Evolutionary conservation across 2,113 vertebrate genomes (phyloP), one percentile per base, ranked within the genome.

Genomic region (Indicator maculatus): DNA sequence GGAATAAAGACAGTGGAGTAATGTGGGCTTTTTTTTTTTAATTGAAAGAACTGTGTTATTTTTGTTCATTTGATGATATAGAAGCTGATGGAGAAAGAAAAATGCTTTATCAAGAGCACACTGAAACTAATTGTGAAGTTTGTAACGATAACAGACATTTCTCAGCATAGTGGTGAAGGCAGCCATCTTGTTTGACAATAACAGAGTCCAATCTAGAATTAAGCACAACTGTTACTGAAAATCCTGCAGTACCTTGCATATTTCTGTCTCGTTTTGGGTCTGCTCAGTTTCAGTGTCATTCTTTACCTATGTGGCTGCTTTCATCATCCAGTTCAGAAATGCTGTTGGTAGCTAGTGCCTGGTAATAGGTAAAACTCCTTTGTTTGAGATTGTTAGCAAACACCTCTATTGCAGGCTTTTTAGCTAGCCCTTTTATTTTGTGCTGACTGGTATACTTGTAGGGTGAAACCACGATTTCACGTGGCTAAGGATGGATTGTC

Each of bases 101-200:
- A 93, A 88, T 81, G 70, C 72, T 86, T 83, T 78, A 66, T 76
- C 72, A 61, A 55, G 28, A 79, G 66, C 47, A 72, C 83, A 73
- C 90, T 91, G 88, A 88, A 97, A 95, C 58, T 83, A 88, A 75
- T 70, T 91, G 88, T 95, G 75, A 91, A 91, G 45, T 97, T 93
- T 59, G 24, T 84, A 84, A 93, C 72, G 86, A 81, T 86, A 95
- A 63, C 63, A 78, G 88, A 69, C 86, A 64, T 96, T 93, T 94
- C 63, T 93, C 73, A 92, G 79, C 80, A 65, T 12, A 59, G 36
- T 81, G 76, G 63, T 93, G 88, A 88, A 91, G 80, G 88, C 92
- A 88, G 94, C 94, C 95, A 95, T 97, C 92, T 96, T 97, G 86
- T 84, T 78, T 86, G 70, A 65, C 70, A 92, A 52, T 81, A 86